phyloP scores from a whole-genome alignment of 2,888 invertebrate genomes.

The Amaurobius ferox region DNA sequence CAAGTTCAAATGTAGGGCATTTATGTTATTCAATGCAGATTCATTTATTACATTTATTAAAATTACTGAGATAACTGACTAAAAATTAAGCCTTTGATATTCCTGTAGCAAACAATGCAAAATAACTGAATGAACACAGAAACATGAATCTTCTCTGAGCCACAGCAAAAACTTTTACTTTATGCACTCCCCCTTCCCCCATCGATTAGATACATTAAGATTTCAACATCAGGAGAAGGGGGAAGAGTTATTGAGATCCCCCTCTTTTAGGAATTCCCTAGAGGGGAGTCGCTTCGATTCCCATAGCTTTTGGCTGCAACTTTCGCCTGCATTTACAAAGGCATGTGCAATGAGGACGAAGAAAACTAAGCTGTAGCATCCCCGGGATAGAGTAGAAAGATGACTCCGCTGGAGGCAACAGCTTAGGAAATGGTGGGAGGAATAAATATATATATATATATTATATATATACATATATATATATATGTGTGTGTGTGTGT shows the following conservation, averaged over 20 bases:
- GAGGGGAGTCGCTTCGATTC: conserved; percentile 45
- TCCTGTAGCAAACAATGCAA: neutral
- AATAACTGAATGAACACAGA: neutral
- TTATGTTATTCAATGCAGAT: too few relatives aligned
- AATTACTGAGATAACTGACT: too few relatives aligned
- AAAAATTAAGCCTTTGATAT: too few relatives aligned
- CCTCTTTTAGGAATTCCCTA: neutral
- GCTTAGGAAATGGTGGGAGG: neutral
- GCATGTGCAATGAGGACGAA: neutral
- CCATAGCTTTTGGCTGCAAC: conserved; percentile 62
- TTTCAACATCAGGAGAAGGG: conserved; percentile 43
- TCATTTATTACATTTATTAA: too few relatives aligned
- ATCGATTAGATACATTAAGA: conserved; percentile 70
- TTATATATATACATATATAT: too few relatives aligned
- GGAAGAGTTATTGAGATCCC: conserved; percentile 41
- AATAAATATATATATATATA: too few relatives aligned
- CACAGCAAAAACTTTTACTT: neutral
- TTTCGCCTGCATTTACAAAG: conserved; percentile 39
- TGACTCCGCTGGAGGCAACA: conserved; percentile 14
- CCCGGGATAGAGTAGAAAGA: conserved; percentile 20
- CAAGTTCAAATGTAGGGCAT: too few relatives aligned
- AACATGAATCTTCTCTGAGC: neutral
- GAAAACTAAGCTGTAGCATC: neutral
- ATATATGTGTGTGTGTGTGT: too few relatives aligned
- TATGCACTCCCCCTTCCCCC: neutral